phyloP scores from a whole-genome alignment of 2,797 vertebrate genomes.

The Schizothorax lantsangensis region DNA sequence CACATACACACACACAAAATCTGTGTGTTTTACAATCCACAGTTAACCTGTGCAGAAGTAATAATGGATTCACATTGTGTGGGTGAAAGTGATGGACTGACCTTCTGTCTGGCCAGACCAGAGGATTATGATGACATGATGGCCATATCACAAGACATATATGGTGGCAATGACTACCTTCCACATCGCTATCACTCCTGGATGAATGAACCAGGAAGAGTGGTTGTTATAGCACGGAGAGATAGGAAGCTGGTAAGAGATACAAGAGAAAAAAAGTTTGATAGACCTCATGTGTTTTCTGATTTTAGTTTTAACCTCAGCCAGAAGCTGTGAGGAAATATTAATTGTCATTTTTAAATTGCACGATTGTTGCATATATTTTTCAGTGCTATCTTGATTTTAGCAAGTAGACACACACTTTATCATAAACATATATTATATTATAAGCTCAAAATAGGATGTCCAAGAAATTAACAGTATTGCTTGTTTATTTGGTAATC shows the following conservation, averaged over 20 bases:
- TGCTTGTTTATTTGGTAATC: background rate
- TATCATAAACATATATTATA: background rate
- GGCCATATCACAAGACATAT: constrained; percentile 67
- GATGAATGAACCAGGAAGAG: constrained; percentile 67
- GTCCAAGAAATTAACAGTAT: background rate
- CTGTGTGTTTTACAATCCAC: background rate
- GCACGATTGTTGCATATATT: background rate
- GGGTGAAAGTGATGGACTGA: constrained; percentile 65
- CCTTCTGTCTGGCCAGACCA: constrained; percentile 67
- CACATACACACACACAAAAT: background rate
- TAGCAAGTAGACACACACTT: background rate
- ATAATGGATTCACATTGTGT: constrained; percentile 54
- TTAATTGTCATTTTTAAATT: background rate
- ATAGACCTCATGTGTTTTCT: background rate
- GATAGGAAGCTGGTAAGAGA: constrained; percentile 65
- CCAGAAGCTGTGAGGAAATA: background rate
- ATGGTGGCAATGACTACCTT: constrained; percentile 68
- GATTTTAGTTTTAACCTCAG: background rate
- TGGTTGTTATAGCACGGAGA: constrained; percentile 66
- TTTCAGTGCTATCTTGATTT: background rate
- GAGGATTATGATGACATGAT: constrained; percentile 72
- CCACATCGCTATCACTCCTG: constrained; percentile 68
- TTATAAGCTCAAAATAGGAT: background rate
- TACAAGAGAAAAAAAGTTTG: background rate
- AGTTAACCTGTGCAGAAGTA: background rate